phyloP scores from a whole-genome alignment of 2,113 vertebrate species.

The Oreotragus oreotragus region DNA sequence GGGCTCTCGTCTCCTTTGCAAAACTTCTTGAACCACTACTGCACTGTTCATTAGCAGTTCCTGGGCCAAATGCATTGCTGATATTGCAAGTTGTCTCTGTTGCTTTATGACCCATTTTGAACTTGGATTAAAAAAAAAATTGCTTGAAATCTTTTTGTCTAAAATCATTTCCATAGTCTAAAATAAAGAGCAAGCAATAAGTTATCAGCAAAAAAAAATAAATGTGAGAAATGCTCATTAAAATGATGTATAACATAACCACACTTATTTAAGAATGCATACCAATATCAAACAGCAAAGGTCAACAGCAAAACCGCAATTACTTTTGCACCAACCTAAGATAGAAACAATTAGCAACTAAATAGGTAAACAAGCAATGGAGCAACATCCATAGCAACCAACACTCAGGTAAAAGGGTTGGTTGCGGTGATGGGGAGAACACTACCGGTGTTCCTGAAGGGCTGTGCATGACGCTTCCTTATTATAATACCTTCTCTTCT shows the following conservation, averaged over 20 bases:
- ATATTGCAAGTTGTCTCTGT: background rate
- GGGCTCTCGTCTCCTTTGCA: background rate
- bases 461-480: background rate
- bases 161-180: background rate
- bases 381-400: background rate
- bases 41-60: background rate
- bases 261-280: background rate
- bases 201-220: background rate
- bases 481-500: background rate
- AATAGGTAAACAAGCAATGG: background rate
- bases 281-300: background rate
- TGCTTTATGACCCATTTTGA: background rate
- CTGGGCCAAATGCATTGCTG: background rate
- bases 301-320: background rate
- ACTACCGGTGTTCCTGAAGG: background rate
- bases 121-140: background rate
- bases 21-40: background rate
- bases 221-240: background rate
- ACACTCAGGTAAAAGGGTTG: background rate
- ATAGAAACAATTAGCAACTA: background rate
- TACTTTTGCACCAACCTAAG: background rate
- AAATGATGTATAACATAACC: background rate
- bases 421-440: background rate
- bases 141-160: background rate
- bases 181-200: background rate